A percentile compares a stretch with the other conserved stretches of the same genome.
phyloP scores from a whole-genome alignment of 2,113 vertebrate species.

The Cromileptes altivelis region DNA sequence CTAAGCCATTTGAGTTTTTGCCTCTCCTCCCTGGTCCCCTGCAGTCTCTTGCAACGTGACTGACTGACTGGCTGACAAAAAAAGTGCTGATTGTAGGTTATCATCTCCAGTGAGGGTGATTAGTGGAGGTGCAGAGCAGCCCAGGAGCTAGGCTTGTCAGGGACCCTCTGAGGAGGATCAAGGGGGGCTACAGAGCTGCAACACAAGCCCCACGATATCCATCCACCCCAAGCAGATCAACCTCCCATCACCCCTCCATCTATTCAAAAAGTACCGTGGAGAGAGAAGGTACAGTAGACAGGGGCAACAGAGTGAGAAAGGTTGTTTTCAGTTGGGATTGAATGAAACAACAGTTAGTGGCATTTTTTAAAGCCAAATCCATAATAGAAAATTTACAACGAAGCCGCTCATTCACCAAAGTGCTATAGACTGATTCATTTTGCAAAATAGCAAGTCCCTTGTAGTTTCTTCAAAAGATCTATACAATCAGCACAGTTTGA shows the following conservation, averaged over 20 bases:
- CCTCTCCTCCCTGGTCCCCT: constrained; percentile 10
- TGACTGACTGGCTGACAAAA: constrained; percentile 58
- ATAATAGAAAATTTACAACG: background rate
- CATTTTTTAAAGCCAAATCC: background rate
- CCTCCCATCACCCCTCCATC: constrained; percentile 19
- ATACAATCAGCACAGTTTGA: too few relatives aligned
- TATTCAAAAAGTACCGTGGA: constrained; percentile 16
- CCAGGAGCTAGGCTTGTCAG: constrained; percentile 47
- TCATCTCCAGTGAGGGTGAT: constrained; percentile 59
- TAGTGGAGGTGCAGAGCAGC: constrained; percentile 51
- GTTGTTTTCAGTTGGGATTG: background rate
- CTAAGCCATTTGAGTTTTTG: constrained; percentile 31
- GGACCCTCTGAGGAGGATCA: constrained; percentile 56
- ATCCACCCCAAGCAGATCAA: constrained; percentile 35
- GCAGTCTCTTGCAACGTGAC: constrained; percentile 43
- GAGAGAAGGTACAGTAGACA: background rate
- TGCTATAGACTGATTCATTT: background rate
- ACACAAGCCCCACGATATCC: constrained; percentile 24
- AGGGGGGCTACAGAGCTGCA: constrained; percentile 40
- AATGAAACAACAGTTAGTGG: background rate
- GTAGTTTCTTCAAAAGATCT: background rate
- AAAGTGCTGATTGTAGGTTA: constrained; percentile 65
- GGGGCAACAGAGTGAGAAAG: background rate
- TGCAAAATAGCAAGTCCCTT: background rate
- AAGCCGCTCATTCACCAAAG: background rate